Base-by-base conservation (phyloP, 2,113 vertebrate genomes). In the Mobula birostris region DNA sequence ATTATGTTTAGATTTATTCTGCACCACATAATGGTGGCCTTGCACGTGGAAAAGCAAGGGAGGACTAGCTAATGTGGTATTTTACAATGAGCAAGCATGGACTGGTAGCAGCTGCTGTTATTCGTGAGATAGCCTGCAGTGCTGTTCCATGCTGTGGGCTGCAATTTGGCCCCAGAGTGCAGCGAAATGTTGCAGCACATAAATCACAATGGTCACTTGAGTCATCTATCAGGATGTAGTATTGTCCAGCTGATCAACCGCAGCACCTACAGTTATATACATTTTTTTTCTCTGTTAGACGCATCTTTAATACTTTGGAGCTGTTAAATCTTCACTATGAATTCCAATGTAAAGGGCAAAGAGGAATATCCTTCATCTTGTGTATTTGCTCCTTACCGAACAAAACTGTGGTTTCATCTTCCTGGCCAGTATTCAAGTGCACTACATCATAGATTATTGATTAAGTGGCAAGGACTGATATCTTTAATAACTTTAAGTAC, bases 401-500 rank as follows among this genome's bases (percentile, higher is more conserved):
- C 24, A 87, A 87, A 87, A 27, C 56, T 56, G 29, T 87, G 29
- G 58, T 87, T 56, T 87, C 83, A 87, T 87, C 83, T 15, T 87
- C 83, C 58, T 87, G 83, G 83, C 83, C 24, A 61, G 56, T 87
- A n/a, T 87, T 87, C 83, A 87, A 87, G 61, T 87, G 83, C 48
- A 48, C 3, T 48, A 48, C 48, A 48, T 48, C 48, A 87, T 87
- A 87, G 58, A 87, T 87, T 87, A 24, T 87, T 87, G 61, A 24
- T 56, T 87, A 87, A 87, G 24, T 87, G 83, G 83, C 7, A 61
- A 61, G 14, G 83, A 61, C 83, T 61, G 83, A 87, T 61, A 29
- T 56, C 83, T 61, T 87, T 87, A 87, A 87, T 87, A 87, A 87
- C 83, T n/a, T 61, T 87, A 87, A 87, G 83, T 56, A 61, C 27